Conservation (phyloP, 1,140 invertebrate genomes). For the Polypedilum pembai region DNA sequence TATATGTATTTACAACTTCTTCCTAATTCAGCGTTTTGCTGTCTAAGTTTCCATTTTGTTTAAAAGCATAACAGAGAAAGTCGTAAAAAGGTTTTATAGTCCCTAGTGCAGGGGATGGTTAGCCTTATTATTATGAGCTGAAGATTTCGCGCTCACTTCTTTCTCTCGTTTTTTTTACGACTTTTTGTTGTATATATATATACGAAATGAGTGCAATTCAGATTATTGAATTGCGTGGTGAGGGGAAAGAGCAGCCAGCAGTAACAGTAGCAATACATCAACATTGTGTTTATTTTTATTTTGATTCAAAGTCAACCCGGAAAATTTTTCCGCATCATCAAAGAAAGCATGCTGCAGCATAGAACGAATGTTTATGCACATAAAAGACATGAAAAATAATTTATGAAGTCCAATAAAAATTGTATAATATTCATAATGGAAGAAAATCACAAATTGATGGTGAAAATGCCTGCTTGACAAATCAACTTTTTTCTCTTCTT, state of each 20-base stretch:
- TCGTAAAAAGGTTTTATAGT: slow-evolving; percentile 18
- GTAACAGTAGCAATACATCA: not conserved
- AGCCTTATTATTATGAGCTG: not conserved
- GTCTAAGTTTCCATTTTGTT: not conserved
- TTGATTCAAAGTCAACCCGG: not conserved
- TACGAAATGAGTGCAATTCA: slow-evolving; percentile 27
- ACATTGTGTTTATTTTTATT: not conserved
- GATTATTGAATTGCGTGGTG: slow-evolving; percentile 20
- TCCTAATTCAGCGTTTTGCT: not conserved
- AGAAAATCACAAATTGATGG: slow-evolving; percentile 12
- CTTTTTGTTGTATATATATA: not conserved
- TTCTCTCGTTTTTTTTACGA: not conserved
- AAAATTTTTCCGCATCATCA: not conserved
- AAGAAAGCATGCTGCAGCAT: not conserved
- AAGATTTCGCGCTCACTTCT: slow-evolving; percentile 1
- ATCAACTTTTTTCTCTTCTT: not conserved
- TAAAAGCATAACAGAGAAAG: slow-evolving; percentile 22
- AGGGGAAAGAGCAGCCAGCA: not conserved
- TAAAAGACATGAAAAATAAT: slow-evolving; percentile 19
- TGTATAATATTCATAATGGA: slow-evolving; percentile 19
- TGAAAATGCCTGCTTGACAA: not conserved
- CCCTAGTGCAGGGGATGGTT: slow-evolving; percentile 23
- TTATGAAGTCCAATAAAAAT: slow-evolving; percentile 14
- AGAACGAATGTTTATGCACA: not conserved
- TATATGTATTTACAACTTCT: not conserved